These are phyloP conservation scores for Nycteola revayana DNA, from an alignment of 2,888 invertebrate genomes.

Conservation along the genomic window DNA sequence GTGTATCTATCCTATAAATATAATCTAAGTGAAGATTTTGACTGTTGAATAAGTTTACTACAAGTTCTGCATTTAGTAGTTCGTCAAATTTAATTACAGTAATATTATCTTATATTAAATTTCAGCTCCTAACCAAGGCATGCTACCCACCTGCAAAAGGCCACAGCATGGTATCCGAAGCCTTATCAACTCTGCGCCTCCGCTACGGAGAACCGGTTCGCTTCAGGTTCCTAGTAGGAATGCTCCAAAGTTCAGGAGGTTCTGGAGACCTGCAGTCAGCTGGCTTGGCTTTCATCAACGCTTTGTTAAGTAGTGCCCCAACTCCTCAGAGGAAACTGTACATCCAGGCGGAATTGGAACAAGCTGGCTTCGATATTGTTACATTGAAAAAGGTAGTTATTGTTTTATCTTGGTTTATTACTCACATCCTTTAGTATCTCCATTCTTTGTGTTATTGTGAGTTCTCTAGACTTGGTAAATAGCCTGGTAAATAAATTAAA, in stretches of 20 bases:
- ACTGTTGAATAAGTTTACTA: background rate
- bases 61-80: background rate
- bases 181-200: slow-evolving; percentile 92
- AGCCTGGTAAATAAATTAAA: too few species aligned
- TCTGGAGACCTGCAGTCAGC: slow-evolving; percentile 88
- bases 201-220: slow-evolving; percentile 96
- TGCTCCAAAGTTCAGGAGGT: slow-evolving; percentile 90
- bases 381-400: slow-evolving; percentile 79
- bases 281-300: slow-evolving; percentile 92
- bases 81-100: background rate
- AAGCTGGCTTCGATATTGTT: slow-evolving; percentile 88
- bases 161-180: slow-evolving; percentile 93
- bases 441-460: too few species aligned
- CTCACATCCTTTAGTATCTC: too few species aligned
- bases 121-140: slow-evolving; percentile 90
- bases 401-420: too few species aligned
- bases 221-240: slow-evolving; percentile 94
- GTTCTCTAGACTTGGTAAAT: too few species aligned
- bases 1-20: too few species aligned
- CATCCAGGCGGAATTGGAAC: slow-evolving; percentile 91
- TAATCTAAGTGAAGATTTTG: too few species aligned
- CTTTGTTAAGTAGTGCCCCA: slow-evolving; percentile 89
- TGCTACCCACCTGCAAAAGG: slow-evolving; percentile 89
- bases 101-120: background rate
- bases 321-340: slow-evolving; percentile 89